Conservation (phyloP, 2,888 invertebrate species). For the Hyalella azteca region DNA sequence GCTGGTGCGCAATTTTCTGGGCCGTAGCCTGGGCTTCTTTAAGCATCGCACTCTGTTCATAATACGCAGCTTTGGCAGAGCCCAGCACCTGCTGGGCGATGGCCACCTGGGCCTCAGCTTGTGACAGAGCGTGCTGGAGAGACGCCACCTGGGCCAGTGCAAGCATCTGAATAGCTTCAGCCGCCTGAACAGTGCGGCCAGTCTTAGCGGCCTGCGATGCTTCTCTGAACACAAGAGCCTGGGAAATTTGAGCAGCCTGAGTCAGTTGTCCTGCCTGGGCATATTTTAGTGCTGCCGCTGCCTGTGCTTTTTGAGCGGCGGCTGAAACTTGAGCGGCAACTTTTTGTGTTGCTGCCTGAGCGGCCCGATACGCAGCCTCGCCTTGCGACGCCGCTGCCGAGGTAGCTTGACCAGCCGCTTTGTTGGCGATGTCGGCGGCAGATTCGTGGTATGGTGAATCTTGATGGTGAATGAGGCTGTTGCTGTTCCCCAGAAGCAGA, state of each 20-base stretch:
- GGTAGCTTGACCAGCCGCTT: conserved; percentile 48
- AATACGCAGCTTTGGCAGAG: conserved; percentile 42
- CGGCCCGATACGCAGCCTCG: conserved; percentile 43
- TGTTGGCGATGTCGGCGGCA: conserved; percentile 47
- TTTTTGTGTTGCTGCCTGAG: conserved; percentile 31
- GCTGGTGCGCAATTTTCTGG: conserved; percentile 41
- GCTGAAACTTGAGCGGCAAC: conserved; percentile 44
- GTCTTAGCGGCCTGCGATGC: conserved; percentile 45
- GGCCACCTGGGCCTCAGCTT: conserved; percentile 50
- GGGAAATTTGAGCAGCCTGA: conserved; percentile 48
- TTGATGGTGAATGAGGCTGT: neutral
- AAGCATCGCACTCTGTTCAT: conserved; percentile 39
- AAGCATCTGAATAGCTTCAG: conserved; percentile 46
- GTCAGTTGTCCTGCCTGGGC: conserved; percentile 48
- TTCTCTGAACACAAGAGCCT: conserved; percentile 48
- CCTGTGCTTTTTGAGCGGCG: conserved; percentile 51
- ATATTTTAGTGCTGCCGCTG: conserved; percentile 48
- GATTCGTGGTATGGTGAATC: neutral
- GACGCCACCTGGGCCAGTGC: conserved; percentile 43
- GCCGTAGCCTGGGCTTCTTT: conserved; percentile 44
- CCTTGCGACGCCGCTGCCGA: conserved; percentile 49
- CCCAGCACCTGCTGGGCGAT: conserved; percentile 45
- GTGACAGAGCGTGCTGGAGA: conserved; percentile 45
- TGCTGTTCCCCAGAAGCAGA: neutral
- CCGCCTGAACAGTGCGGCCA: conserved; percentile 44